Evolutionary conservation across 2,113 vertebrate species (phyloP), one percentile per base, ranked within the genome.

Genomic region (Otis tarda): DNA sequence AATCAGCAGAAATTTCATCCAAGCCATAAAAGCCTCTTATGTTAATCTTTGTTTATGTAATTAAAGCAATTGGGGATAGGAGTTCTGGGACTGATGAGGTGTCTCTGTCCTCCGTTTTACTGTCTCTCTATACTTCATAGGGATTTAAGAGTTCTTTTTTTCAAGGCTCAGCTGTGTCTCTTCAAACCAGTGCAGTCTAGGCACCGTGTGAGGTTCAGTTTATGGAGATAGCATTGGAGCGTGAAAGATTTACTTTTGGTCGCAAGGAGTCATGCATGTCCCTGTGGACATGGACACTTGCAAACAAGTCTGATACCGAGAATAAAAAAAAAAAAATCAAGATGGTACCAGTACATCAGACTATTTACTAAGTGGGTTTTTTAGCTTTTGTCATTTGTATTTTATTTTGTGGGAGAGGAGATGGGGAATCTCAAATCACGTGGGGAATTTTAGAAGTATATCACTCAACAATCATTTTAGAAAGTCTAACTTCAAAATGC

Each of bases 11-110:
- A 97, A 92, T 95, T 89, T 96, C 93, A 97, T 93, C 93, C 92
- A 97, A 97, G 97, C 97, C 97, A 97, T 97, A 97, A 96, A 96
- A 97, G 94, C 92, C 91, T 95, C 89, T 97, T 88, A 93, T 20
- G 73, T 94, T 95, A 94, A 68, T 96, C 94, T 96, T 76, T 95
- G 85, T 97, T 97, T 94, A 83, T 96, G 92, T 97, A 96, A 95
- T 96, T 87, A 96, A 96, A 96, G 89, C 91, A 95, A 83, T 92
- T 95, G 78, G 64, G 96, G 93, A 65, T 97, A 82, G 95, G 63
- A 94, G 77, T 89, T 80, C 92, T 90, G 83, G 60, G 63, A 92
- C 59, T 78, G 93, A 95, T 10, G 56, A 90, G 84, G 89, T 88
- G 55, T 97, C 90, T 92, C 79, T 93, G 30, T 76, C 94, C 89